Evolutionary conservation across 2,888 invertebrate species (phyloP).

Genomic region (Clitarchus hookeri): DNA sequence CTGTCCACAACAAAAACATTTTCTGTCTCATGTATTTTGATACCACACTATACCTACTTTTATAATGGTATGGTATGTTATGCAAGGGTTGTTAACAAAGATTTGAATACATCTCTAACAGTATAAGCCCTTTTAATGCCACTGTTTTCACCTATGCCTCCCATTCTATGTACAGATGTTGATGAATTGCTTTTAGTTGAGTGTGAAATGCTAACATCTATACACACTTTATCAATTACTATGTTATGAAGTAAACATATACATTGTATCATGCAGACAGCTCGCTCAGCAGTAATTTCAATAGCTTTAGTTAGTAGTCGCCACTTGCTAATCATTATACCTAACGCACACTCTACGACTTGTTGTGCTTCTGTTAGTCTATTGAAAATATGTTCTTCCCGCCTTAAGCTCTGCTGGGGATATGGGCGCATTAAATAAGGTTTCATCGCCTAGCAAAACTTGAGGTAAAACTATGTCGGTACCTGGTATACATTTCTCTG

Average conservation of each 20-base stretch:
- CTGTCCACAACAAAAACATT: no score
- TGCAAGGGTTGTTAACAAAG: neutral
- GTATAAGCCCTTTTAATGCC: neutral
- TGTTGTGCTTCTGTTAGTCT: neutral
- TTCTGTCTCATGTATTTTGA: no score
- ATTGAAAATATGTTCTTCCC: neutral
- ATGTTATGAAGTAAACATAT: conserved; percentile 7
- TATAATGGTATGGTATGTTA: neutral
- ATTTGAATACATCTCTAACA: neutral
- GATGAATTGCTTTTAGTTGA: neutral
- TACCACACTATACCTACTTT: no score
- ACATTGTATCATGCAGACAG: neutral
- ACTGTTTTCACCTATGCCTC: neutral
- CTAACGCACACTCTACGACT: neutral
- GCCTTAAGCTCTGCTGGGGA: neutral
- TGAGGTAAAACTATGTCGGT: neutral
- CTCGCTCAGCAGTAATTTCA: neutral
- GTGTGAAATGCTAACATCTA: neutral
- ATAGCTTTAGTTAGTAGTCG: neutral
- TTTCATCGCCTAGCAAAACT: no score
- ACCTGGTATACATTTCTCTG: neutral
- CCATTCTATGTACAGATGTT: neutral
- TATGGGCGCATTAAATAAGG: neutral
- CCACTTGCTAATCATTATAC: neutral
- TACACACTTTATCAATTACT: neutral